Percentiles rank a stretch among this genome's conserved stretches.
phyloP scores from a whole-genome alignment of 2,113 vertebrate genomes.

The Cichladusa arquata region DNA sequence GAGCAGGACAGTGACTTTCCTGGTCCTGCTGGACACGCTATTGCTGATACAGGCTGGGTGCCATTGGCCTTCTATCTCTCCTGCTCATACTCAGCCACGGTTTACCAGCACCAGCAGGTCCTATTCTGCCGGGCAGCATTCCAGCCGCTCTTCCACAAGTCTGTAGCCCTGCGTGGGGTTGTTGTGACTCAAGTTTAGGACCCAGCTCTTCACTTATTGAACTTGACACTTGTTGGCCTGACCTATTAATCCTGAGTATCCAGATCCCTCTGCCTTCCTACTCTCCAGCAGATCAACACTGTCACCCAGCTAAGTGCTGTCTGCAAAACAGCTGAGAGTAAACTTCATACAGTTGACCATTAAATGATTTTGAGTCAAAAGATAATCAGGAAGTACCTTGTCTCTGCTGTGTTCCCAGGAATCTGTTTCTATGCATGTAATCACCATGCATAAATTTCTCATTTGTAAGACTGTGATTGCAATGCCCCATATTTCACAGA shows the following conservation, averaged over 20 bases:
- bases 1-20: too few species aligned
- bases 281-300: neutral
- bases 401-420: neutral
- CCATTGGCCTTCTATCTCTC: neutral
- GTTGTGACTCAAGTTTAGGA: neutral
- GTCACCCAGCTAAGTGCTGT: fast-evolving
- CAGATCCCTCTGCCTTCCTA: neutral
- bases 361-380: neutral
- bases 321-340: neutral
- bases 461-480: neutral
- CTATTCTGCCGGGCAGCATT: neutral
- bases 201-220: neutral
- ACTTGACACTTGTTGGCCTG: neutral
- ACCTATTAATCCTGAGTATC: too few species aligned
- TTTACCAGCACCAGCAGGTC: too few species aligned
- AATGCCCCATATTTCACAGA: neutral
- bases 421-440: neutral
- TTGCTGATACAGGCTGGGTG: neutral
- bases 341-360: neutral
- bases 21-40: neutral
- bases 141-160: neutral
- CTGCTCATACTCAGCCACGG: neutral
- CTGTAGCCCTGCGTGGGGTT: neutral
- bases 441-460: neutral
- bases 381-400: neutral